Base-by-base conservation (phyloP, 1,140 invertebrate genomes). In the Meteorus sp. region DNA sequence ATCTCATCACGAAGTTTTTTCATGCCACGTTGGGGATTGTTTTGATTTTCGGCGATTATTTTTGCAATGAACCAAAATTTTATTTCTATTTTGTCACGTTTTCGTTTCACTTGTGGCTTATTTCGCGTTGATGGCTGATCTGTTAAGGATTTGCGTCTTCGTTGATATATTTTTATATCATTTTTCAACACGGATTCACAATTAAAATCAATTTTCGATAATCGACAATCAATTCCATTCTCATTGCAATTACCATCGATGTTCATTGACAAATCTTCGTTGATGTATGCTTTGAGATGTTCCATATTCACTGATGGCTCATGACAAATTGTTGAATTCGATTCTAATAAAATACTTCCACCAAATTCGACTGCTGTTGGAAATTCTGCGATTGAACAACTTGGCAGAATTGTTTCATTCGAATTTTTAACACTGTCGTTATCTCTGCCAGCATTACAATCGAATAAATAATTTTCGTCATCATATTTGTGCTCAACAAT, bases 321-420 rank as follows among this genome's bases (percentile, higher is more conserved):
- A 22, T 76, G 63, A 61, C 79, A 81, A 4, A 73, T 57, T 0
- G 60, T 57, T 1, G 23, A 59, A 29, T 77, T 73, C 4, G 67
- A 67, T 17, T 75, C 69, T 20, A 82, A 59, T 19, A 74, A 63
- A 7, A 81, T 60, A 4, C 66, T 69, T 39, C 76, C 77, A 51
- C 74, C 73, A 58, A 79, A 76, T 37, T 70, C 68, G 22, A 80
- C 65, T 3, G 69, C 65, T 48, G 74, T 73, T 11, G 79, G 75
- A 17, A 72, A 51, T 19, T 73, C 65, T 1, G 69, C 71, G 37
- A 78, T 76, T 79, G 85, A 83, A 69, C 87, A 89, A 63, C 88
- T 85, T 0, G 85, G 72, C 76, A 78, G 45, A 51, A 70, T 55
- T 68, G 77, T 59, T 68, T 74, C 37, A 51, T 71, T 63, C 60